Evolutionary conservation across 1,140 invertebrate genomes (phyloP).

Genomic region (Cephus cinctus): DNA sequence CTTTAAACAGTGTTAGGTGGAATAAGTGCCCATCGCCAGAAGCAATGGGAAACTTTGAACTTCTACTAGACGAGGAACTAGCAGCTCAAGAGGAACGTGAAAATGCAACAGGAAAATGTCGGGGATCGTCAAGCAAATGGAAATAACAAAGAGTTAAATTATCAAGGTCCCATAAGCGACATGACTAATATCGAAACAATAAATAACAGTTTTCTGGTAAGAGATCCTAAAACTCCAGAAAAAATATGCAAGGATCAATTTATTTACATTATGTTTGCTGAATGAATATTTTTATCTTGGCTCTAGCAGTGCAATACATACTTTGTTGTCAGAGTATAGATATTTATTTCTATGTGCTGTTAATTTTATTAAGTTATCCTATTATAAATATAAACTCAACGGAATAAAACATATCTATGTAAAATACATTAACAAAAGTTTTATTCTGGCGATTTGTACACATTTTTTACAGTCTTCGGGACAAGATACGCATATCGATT

Average conservation of each 20-base stretch:
- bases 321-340: no score
- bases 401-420: no score
- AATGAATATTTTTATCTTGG: no score
- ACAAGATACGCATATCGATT: constrained; percentile 26
- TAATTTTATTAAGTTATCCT: background rate
- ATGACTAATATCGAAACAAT: no score
- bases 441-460: constrained; percentile 32
- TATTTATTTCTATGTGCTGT: no score
- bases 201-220: no score
- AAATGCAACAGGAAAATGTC: constrained; percentile 33
- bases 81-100: constrained; percentile 60
- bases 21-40: constrained; percentile 82
- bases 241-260: no score
- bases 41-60: constrained; percentile 83
- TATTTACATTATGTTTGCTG: no score
- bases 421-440: constrained; percentile 37
- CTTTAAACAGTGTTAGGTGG: constrained; percentile 75
- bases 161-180: no score
- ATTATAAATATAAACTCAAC: no score
- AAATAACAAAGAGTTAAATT: constrained; percentile 38
- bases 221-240: no score
- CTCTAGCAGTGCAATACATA: no score
- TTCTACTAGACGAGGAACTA: constrained; percentile 84
- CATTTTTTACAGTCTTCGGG: constrained; percentile 41
- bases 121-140: constrained; percentile 42